phyloP scores from a whole-genome alignment of 2,888 invertebrate genomes.

The Agrotis ipsilon region DNA sequence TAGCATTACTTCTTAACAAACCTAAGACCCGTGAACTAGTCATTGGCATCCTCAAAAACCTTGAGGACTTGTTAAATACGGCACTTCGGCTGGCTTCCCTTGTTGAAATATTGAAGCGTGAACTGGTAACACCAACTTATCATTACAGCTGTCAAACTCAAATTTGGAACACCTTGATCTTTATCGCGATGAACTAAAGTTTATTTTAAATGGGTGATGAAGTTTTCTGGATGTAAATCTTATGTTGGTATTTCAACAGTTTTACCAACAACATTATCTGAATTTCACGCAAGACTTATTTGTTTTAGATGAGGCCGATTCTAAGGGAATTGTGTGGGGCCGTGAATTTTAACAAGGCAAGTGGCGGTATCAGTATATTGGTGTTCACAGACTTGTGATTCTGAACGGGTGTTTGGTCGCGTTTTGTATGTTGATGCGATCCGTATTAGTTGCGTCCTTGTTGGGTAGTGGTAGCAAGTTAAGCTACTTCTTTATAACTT shows the following conservation, averaged over 20 bases:
- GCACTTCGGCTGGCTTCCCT: slow-evolving; percentile 75
- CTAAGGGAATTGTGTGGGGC: slow-evolving; percentile 75
- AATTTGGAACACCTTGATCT: not conserved
- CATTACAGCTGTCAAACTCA: not conserved
- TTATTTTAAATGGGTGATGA: not conserved
- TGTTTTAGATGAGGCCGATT: slow-evolving; percentile 81
- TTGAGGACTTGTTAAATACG: slow-evolving; percentile 76
- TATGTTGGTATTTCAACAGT: slow-evolving; percentile 65
- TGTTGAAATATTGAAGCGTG: slow-evolving; percentile 80
- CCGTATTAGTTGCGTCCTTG: slow-evolving; percentile 50
- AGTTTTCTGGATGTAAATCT: not conserved
- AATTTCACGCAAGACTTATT: slow-evolving; percentile 87
- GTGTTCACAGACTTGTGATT: slow-evolving; percentile 75
- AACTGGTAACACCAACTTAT: slow-evolving; percentile 64
- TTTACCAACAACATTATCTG: slow-evolving; percentile 80
- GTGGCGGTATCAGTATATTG: slow-evolving; percentile 73
- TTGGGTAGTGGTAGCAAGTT: slow-evolving; percentile 37
- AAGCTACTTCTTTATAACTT: not conserved
- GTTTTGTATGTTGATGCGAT: slow-evolving; percentile 69
- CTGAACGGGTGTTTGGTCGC: slow-evolving; percentile 69
- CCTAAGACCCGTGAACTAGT: slow-evolving; percentile 75
- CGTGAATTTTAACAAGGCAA: slow-evolving; percentile 87
- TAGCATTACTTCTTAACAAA: slow-evolving; percentile 69
- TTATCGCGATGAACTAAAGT: slow-evolving; percentile 38
- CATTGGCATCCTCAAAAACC: slow-evolving; percentile 74